Conservation (phyloP, 2,797 vertebrate genomes). For the Sciaenops ocellatus region DNA sequence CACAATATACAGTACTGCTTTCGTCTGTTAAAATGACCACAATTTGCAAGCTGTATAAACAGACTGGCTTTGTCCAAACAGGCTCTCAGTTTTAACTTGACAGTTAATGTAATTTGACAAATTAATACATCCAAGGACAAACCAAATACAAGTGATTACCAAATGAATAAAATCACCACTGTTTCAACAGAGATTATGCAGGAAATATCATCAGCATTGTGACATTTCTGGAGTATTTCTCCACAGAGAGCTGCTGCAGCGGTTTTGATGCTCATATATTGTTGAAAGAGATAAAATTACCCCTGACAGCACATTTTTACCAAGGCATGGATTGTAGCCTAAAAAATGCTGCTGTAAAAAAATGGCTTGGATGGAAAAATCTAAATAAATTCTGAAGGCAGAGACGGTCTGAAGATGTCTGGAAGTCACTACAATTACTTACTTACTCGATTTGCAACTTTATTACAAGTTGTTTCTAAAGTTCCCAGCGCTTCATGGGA, state of each 20-base stretch:
- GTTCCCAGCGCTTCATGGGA: neutral
- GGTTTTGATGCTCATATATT: neutral
- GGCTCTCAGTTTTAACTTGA: slow-evolving; percentile 15
- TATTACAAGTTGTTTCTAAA: neutral
- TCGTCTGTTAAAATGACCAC: slow-evolving; percentile 1
- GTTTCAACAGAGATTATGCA: neutral
- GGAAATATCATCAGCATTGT: slow-evolving; percentile 14
- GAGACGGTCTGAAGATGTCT: slow-evolving; percentile 14
- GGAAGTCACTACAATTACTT: slow-evolving; percentile 53
- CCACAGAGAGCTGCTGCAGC: neutral
- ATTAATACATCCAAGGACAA: slow-evolving; percentile 7
- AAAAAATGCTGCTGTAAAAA: slow-evolving; percentile 1
- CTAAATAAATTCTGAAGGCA: slow-evolving; percentile 29
- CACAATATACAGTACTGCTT: neutral
- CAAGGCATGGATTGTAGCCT: neutral
- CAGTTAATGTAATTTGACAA: slow-evolving; percentile 1
- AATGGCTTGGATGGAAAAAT: slow-evolving; percentile 16
- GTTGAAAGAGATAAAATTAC: slow-evolving; percentile 6
- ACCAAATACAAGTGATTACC: slow-evolving; percentile 14
- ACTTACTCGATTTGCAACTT: neutral
- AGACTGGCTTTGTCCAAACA: slow-evolving; percentile 5
- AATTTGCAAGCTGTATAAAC: slow-evolving; percentile 4
- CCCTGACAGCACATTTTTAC: slow-evolving; percentile 18
- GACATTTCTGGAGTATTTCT: slow-evolving; percentile 2
- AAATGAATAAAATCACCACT: neutral